Base-by-base conservation (phyloP, 2,113 vertebrate genomes). In the Brachypodius melanocephalos region DNA sequence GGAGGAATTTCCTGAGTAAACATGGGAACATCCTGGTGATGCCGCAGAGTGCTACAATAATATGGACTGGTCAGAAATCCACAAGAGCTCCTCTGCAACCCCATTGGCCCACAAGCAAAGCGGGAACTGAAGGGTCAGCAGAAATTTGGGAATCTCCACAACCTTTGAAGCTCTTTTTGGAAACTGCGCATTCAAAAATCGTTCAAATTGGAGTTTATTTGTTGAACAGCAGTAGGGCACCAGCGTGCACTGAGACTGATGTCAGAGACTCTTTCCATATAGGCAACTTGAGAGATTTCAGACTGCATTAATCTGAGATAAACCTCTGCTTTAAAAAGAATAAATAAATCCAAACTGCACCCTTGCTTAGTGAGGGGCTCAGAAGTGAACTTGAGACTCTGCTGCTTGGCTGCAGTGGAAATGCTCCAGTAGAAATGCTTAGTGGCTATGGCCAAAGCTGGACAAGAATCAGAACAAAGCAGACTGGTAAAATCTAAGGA, bases 391-490 rank as follows among this genome's bases (percentile, higher is more conserved):
- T 61, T 68, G 55, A 90, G 17, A 36, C 10, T 85, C 79, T 85
- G 54, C 12, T 86, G 21, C 66, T 71, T 71, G 59, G 17, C 42
- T 68, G 21, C 18, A 22, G 36, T 22, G 51, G 31, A 63, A 78
- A 78, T 63, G 19, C n/a, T 95, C 48, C 73, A 76, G 6, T 1
- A 69, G 74, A 67, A 89, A 82, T 4, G 24, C 54, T 83, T 63
- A 77, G 34, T 68, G 45, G 9, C 45, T 88, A 22, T 91, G 67
- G 85, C 48, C 52, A 85, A 78, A 93, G 34, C 18, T 88, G 62
- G 51, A 80, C 54, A 75, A 25, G 21, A 85, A 61, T 45, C 48
- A 87, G 49, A 77, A 57, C 2, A 54, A 83, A 86, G 28, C 8
- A 61, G 2, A 48, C 11, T 51, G 42, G 34, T 73, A 73, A 92